A percentile compares a stretch with the other conserved stretches of the same genome.
Evolutionary conservation across 2,113 vertebrate species (phyloP).

Genomic region (Thryonomys swinderianus): DNA sequence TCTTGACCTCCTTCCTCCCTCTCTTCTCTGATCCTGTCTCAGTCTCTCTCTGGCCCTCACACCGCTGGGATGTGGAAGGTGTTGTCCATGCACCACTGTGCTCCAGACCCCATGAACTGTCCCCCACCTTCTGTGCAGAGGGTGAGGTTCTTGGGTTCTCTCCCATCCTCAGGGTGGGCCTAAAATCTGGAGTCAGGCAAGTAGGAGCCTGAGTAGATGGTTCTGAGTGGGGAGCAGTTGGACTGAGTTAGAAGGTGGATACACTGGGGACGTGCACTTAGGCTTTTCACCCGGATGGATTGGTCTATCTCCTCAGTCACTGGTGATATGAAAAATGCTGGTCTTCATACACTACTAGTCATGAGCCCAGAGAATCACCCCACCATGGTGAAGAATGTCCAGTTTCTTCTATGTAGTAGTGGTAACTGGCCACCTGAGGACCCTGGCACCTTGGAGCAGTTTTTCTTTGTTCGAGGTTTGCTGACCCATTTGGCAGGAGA

Average conservation of each 20-base stretch:
- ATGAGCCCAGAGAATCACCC: neutral
- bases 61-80: neutral
- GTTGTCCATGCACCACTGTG: neutral
- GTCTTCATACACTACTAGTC: neutral
- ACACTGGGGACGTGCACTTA: neutral
- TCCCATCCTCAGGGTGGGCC: neutral
- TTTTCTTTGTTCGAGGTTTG: conserved; percentile 31
- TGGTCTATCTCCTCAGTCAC: neutral
- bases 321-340: neutral
- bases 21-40: neutral
- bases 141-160: neutral
- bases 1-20: neutral
- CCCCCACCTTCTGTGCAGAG: neutral
- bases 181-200: neutral
- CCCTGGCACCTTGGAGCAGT: neutral
- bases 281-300: neutral
- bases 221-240: neutral
- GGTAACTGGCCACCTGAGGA: neutral
- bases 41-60: neutral
- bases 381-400: neutral
- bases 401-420: neutral
- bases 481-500: neutral
- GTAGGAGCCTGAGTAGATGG: neutral
- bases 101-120: neutral
- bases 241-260: neutral